A percentile compares a stretch with the other conserved stretches of the same genome.
Conservation (phyloP, 2,797 vertebrate genomes). For the Iguana delicatissima region DNA sequence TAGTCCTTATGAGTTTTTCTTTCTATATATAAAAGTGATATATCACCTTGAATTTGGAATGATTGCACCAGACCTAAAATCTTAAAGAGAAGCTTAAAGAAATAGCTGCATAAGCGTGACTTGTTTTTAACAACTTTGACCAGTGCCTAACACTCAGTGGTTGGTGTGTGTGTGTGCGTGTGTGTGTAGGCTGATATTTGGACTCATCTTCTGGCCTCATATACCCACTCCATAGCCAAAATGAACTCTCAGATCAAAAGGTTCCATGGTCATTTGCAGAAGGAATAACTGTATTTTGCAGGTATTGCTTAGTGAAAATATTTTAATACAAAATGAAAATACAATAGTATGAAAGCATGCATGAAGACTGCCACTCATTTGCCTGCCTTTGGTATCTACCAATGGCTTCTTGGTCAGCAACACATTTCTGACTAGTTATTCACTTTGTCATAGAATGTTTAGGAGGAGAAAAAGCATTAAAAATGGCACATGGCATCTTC, state of each 20-base stretch:
- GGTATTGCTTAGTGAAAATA: no score
- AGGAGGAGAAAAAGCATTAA: neutral
- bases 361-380: neutral
- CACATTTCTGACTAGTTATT: neutral
- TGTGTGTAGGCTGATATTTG: neutral
- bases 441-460: neutral
- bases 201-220: neutral
- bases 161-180: no score
- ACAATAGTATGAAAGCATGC: neutral
- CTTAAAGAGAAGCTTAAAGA: slow-evolving; percentile 33
- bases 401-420: no score
- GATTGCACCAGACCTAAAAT: slow-evolving; percentile 20
- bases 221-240: neutral
- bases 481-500: neutral
- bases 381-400: neutral
- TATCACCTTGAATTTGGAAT: slow-evolving; percentile 34
- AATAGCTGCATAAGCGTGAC: slow-evolving; percentile 4
- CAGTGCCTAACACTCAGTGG: no score
- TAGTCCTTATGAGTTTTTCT: slow-evolving; percentile 35
- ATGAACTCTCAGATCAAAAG: no score
- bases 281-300: neutral
- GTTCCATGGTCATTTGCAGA: no score
- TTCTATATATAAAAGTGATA: neutral
- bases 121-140: neutral
- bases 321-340: neutral